A percentile compares a stretch with the other conserved stretches of the same genome.
These are phyloP conservation scores for Diachrysia chrysitis DNA, from an alignment of 2,888 invertebrate genomes.

Conservation along the genomic window DNA sequence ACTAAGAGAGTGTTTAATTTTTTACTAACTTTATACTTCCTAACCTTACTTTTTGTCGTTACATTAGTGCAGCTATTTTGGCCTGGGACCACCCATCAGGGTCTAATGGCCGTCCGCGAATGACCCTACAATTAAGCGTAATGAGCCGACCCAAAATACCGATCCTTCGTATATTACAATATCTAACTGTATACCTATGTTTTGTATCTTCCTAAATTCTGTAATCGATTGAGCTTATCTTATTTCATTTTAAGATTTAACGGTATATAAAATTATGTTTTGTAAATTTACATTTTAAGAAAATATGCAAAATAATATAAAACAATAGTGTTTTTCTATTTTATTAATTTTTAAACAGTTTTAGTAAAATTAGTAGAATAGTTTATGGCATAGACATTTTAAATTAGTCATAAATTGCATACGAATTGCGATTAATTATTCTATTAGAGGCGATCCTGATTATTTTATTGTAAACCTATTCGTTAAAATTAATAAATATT, in stretches of 20 bases:
- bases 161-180: constrained; percentile 76
- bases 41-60: constrained; percentile 75
- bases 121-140: constrained; percentile 88
- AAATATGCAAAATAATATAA: background rate
- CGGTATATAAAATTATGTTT: background rate
- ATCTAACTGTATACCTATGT: constrained; percentile 41
- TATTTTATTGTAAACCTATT: background rate
- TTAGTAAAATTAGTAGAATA: background rate
- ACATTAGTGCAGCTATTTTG: constrained; percentile 77
- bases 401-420: constrained; percentile 4
- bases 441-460: background rate
- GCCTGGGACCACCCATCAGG: constrained; percentile 78
- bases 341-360: background rate
- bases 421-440: constrained; percentile 1
- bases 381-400: background rate
- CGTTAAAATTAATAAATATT: constrained; percentile 2
- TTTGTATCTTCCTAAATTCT: constrained; percentile 27
- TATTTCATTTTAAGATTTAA: background rate
- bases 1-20: constrained; percentile 56
- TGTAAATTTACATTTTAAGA: background rate
- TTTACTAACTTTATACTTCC: constrained; percentile 63
- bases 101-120: constrained; percentile 83
- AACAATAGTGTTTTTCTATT: background rate
- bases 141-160: constrained; percentile 79
- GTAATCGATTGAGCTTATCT: constrained; percentile 26